Percentiles rank a stretch among this genome's conserved stretches.
Evolutionary conservation across 2,113 vertebrate species (phyloP).

Genomic region (Pseudorhombus dupliciocellatus): DNA sequence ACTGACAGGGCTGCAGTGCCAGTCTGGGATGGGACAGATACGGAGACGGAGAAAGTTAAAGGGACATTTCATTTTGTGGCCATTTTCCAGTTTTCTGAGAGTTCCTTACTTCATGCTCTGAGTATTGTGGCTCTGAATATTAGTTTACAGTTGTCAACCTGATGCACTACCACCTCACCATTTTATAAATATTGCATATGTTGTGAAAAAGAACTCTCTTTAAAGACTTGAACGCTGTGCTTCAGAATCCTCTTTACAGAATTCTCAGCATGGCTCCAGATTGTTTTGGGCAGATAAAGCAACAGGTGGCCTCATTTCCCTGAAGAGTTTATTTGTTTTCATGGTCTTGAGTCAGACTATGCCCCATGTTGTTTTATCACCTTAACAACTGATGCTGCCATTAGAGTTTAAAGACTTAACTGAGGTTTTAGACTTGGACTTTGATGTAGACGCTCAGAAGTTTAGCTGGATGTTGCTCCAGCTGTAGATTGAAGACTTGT

Average conservation of each 20-base stretch:
- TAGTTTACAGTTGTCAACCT: background rate
- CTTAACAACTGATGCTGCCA: background rate
- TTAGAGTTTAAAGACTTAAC: conserved; percentile 22
- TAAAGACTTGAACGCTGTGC: background rate
- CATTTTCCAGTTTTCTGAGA: conserved; percentile 43
- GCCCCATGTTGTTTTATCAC: conserved; percentile 34
- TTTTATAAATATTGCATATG: background rate
- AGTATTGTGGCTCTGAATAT: background rate
- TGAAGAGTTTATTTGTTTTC: background rate
- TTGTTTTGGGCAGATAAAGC: background rate
- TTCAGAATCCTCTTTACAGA: background rate
- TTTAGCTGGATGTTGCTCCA: background rate
- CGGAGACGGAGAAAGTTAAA: conserved; percentile 20
- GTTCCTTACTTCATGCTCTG: background rate
- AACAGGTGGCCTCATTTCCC: background rate
- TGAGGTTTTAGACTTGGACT: conserved; percentile 13
- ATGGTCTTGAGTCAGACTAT: conserved; percentile 1
- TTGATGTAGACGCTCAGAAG: background rate
- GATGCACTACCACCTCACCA: background rate
- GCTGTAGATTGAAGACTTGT: background rate
- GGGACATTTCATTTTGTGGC: conserved; percentile 46
- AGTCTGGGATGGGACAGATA: conserved; percentile 28
- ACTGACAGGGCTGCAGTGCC: conserved; percentile 29
- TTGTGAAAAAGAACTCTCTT: background rate
- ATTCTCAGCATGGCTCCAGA: background rate